Conservation (phyloP, 1,140 invertebrate genomes). For the Drosophila bipectinata region DNA sequence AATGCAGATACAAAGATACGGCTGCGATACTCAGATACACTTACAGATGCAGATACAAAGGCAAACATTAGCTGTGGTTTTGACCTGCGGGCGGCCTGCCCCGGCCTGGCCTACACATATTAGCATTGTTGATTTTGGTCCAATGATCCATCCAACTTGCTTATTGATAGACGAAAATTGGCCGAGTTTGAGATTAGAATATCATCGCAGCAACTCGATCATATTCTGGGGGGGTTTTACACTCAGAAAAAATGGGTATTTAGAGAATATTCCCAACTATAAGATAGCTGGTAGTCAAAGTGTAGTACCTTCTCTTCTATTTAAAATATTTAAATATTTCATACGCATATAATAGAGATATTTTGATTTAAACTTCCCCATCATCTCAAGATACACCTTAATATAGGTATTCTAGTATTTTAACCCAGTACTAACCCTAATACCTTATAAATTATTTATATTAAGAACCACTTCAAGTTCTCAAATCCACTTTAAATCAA, state of each 20-base stretch:
- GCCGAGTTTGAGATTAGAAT: slow-evolving; percentile 7
- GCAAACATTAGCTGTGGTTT: slow-evolving; percentile 35
- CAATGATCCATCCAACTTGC: not conserved
- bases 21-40: slow-evolving; percentile 27
- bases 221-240: not conserved
- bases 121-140: slow-evolving; percentile 74
- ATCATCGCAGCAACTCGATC: not conserved
- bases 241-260: not conserved
- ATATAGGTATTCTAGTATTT: too few species aligned
- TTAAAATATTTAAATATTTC: too few species aligned
- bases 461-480: too few species aligned
- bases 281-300: too few species aligned
- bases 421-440: too few species aligned
- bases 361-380: too few species aligned
- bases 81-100: slow-evolving; percentile 69
- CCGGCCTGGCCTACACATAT: slow-evolving; percentile 43
- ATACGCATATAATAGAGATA: too few species aligned
- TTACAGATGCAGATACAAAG: slow-evolving; percentile 10
- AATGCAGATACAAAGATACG: slow-evolving; percentile 6
- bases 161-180: slow-evolving; percentile 60
- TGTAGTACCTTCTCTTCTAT: too few species aligned
- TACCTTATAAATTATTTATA: too few species aligned
- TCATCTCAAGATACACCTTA: too few species aligned
- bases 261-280: not conserved
- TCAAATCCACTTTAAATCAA: not conserved